Percentiles rank a stretch among this genome's conserved stretches.
These are phyloP conservation scores for Catharus fuscescens DNA, from an alignment of 2,113 vertebrate species.

Conservation along the genomic window DNA sequence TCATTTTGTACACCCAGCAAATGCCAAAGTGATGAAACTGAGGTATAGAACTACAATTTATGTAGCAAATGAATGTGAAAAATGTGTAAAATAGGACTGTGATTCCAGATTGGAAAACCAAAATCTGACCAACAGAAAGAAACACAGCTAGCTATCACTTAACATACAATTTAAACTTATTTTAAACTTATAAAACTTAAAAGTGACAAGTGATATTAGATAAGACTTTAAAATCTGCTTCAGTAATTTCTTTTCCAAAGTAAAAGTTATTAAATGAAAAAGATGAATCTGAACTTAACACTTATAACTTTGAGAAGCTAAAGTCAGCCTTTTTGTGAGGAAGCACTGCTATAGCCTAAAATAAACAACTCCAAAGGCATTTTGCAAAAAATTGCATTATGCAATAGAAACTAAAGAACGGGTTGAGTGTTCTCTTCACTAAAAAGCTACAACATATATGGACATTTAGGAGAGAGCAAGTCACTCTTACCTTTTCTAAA, in stretches of 20 bases:
- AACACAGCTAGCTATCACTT: background rate
- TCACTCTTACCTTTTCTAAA: constrained; percentile 88
- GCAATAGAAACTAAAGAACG: background rate
- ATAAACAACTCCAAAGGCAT: background rate
- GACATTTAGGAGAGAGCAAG: background rate
- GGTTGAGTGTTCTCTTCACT: background rate
- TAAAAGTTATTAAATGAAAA: background rate
- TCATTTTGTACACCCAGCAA: background rate
- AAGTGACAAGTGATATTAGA: background rate
- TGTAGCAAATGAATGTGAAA: background rate
- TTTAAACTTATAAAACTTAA: background rate
- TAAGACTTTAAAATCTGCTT: background rate
- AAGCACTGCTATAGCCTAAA: background rate
- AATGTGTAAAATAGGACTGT: background rate
- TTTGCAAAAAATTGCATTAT: background rate
- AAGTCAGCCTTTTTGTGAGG: background rate
- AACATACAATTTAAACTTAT: background rate
- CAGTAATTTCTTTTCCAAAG: background rate
- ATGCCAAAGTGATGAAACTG: background rate
- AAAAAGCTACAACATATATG: background rate
- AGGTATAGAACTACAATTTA: background rate
- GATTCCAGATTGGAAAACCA: background rate
- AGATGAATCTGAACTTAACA: background rate
- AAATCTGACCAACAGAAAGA: background rate
- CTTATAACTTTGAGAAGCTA: background rate